Conservation (phyloP, 2,888 invertebrate species). For the Volucella bombylans region DNA sequence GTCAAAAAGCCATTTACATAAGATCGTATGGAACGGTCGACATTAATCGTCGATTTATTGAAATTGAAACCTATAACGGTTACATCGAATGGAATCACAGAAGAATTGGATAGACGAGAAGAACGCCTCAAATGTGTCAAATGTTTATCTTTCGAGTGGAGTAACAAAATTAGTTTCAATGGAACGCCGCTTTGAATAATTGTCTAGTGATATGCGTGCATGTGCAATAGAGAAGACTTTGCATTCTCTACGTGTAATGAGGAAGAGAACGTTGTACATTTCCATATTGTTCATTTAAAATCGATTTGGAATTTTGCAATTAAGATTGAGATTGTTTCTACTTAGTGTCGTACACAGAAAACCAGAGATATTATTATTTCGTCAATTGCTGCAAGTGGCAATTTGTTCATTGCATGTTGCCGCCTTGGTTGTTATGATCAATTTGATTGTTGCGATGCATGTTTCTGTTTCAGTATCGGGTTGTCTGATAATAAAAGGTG, state of each 20-base stretch:
- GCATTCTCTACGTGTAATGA: background rate
- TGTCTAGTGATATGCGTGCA: constrained; percentile 24
- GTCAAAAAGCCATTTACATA: constrained; percentile 65
- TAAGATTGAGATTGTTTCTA: constrained; percentile 36
- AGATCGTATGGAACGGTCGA: constrained; percentile 46
- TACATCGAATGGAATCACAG: constrained; percentile 29
- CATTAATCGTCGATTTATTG: constrained; percentile 63
- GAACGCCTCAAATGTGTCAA: constrained; percentile 30
- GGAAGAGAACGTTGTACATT: constrained; percentile 7
- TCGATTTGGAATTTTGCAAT: constrained; percentile 18
- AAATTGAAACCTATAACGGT: constrained; percentile 65
- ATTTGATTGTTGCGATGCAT: constrained; percentile 19
- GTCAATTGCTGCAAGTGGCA: constrained; percentile 34
- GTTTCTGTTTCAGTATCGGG: constrained; percentile 17
- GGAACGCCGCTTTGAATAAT: constrained; percentile 7
- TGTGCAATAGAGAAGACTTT: constrained; percentile 12
- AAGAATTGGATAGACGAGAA: constrained; percentile 7
- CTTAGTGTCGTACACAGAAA: constrained; percentile 7
- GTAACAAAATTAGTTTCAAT: constrained; percentile 39
- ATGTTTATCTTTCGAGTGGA: background rate
- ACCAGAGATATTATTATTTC: constrained; percentile 21
- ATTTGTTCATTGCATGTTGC: constrained; percentile 33
- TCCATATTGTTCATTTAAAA: background rate
- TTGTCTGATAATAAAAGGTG: constrained; percentile 27
- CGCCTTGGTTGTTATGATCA: constrained; percentile 18